Base-by-base conservation (phyloP, 1,140 invertebrate species). In the Phocides pigmalion region DNA sequence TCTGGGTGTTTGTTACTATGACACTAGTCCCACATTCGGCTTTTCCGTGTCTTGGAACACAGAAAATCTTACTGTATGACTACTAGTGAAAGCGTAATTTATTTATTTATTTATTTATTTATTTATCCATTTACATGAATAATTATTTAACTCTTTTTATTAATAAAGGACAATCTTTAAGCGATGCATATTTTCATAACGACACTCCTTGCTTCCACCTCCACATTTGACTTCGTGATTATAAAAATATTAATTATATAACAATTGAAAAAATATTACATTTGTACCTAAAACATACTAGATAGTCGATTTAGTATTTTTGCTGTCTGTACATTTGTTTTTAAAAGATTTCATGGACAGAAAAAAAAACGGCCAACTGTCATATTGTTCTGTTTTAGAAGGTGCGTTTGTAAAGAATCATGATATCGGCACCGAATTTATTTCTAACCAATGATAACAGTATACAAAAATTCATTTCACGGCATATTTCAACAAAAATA, bases 191-290 rank as follows among this genome's bases (percentile, higher is more conserved):
- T n/a, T n/a, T n/a, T n/a, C n/a, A n/a, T n/a, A n/a, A n/a, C n/a
- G n/a, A n/a, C n/a, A n/a, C n/a, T n/a, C n/a, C n/a, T n/a, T 28
- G 25, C 25, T 2, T 28, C 20, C 5, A 28, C 6, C 9, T 8
- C 9, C 4, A 28, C 25, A 28, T 8, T 3, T 28, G 25, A 28
- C 25, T 8, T 28, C 1, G 25, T 8, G 1, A 8, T 28, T 28
- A 28, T 6, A 28, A 28, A 28, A 28, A 28, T 8, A 28, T n/a
- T 28, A 28, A 28, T 28, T 39, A 39, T 12, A 12, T 39, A 8
- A 39, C 4, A 39, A 39, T 14, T 39, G 19, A 50, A 28, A 41
- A 50, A 42, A 58, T 53, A 63, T 53, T 4, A 58, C 28, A 42
- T 28, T 14, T 41, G 37, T 22, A 54, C 6, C 9, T 32, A 32